Base-by-base conservation (phyloP, 37 sponge, comb jelly and placozoan species). In the Haliclona indistincta region DNA sequence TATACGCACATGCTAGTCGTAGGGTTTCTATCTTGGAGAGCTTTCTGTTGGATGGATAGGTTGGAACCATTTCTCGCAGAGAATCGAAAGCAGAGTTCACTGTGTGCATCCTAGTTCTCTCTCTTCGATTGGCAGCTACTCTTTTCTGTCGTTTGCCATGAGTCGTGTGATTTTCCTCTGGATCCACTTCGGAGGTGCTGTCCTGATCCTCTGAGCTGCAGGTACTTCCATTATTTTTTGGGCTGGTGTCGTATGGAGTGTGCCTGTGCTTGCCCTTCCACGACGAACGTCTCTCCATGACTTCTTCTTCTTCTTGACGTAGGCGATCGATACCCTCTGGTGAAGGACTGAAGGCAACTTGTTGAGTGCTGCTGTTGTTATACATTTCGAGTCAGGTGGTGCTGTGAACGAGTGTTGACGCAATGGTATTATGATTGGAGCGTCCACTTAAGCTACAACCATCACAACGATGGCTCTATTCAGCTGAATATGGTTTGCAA, bases 1-100 rank as follows among this genome's bases (percentile, higher is more conserved):
- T 95, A 74, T 95, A 95, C 37, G 87, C 71, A 51, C 88, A 85
- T 8, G 96, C 96, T 15, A 95, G 73, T 38, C 73, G 54, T 0
- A 95, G 81, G 3, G 96, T 95, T 54, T 91, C 96, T 44, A 95
- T 89, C 62, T 95, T 95, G 44, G 96, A 95, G n/a, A 95, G 86
- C 67, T 95, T 95, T 54, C 93, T 74, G 56, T 88, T 83, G 39
- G 96, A 78, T 0, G 96, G 96, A 60, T 95, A 95, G 22, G 86
- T 83, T 33, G 96, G 96, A 39, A 95, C 93, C 43, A 91, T 64
- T 38, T 82, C 84, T 38, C 96, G 70, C 32, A 95, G 84, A 63
- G 79, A 69, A 63, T 95, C 96, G 54, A 95, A 95, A 5, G 96
- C 96, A 29, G 70, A 74, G 75, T 95, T 95, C 38, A 95, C 88